A percentile compares a stretch with the other conserved stretches of the same genome.
Evolutionary conservation across 2,888 invertebrate species (phyloP).

Genomic region (Mellilla xanthometata): DNA sequence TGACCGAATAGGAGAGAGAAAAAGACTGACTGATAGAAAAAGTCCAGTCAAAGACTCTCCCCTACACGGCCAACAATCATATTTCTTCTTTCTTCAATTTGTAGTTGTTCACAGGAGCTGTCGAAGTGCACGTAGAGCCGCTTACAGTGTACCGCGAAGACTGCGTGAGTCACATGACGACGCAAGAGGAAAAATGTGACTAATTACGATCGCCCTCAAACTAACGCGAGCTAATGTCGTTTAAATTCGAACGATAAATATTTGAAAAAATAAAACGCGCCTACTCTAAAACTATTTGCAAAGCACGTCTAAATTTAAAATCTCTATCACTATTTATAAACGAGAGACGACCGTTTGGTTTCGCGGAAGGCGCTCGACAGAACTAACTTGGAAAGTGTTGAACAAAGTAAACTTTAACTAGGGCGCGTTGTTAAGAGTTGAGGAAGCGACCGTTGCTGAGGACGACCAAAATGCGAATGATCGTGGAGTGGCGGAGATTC

Average conservation of each 20-base stretch:
- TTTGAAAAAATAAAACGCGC: constrained; percentile 41
- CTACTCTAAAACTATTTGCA: constrained; percentile 41
- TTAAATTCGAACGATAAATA: constrained; percentile 1
- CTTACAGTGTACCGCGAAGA: constrained; percentile 25
- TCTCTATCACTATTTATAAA: constrained; percentile 46
- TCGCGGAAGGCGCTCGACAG: constrained; percentile 33
- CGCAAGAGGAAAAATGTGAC: constrained; percentile 49
- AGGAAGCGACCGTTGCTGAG: constrained; percentile 55
- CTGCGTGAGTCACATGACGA: constrained; percentile 53
- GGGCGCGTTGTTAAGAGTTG: constrained; percentile 33
- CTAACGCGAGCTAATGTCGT: constrained; percentile 2
- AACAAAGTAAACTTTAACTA: constrained; percentile 61
- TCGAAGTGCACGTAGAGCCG: constrained; percentile 42
- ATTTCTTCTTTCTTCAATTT: constrained; percentile 42
- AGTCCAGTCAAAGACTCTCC: constrained; percentile 87
- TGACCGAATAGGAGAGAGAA: constrained; percentile 89
- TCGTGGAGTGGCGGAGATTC: constrained; percentile 59
- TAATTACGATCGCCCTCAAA: constrained; percentile 35
- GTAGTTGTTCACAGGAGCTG: constrained; percentile 32
- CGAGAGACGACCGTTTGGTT: constrained; percentile 26
- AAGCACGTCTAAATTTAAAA: constrained; percentile 46
- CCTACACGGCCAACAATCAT: constrained; percentile 78
- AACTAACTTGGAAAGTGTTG: constrained; percentile 47
- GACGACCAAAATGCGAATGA: constrained; percentile 75
- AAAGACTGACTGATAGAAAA: constrained; percentile 87